These are phyloP conservation scores for Macrophya annulata DNA, from an alignment of 2,888 invertebrate genomes.

Conservation along the genomic window DNA sequence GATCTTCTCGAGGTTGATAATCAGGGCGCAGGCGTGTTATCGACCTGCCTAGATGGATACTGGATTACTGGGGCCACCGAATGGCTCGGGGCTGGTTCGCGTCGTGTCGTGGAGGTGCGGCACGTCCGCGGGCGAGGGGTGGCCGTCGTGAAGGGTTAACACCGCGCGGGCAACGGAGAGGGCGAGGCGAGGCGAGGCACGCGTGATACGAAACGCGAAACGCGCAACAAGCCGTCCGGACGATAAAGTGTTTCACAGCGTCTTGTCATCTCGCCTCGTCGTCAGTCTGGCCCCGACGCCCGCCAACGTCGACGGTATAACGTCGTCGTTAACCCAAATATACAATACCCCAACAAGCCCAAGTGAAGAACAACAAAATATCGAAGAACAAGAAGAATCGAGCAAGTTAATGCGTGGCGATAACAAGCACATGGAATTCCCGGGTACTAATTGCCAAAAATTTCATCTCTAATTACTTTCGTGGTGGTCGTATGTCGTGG, in stretches of 20 bases:
- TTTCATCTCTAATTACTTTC: background rate
- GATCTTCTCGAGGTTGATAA: slow-evolving; percentile 2
- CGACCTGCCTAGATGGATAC: slow-evolving; percentile 67
- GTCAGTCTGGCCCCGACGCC: slow-evolving; percentile 68
- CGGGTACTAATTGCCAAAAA: background rate
- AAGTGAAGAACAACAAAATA: slow-evolving; percentile 37
- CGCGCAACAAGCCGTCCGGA: slow-evolving; percentile 54
- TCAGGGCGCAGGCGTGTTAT: slow-evolving; percentile 72
- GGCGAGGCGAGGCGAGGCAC: slow-evolving; percentile 56
- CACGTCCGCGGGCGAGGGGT: slow-evolving; percentile 38
- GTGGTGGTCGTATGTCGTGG: background rate
- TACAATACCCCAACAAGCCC: slow-evolving; percentile 5
- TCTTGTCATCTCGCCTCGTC: slow-evolving; percentile 58
- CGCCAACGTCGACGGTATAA: slow-evolving; percentile 59
- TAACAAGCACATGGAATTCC: slow-evolving; percentile 29
- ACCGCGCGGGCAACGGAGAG: slow-evolving; percentile 46
- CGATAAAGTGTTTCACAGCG: slow-evolving; percentile 40
- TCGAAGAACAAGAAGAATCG: slow-evolving; percentile 26
- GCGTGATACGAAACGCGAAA: slow-evolving; percentile 61
- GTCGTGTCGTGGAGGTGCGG: slow-evolving; percentile 48
- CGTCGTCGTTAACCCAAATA: slow-evolving; percentile 33
- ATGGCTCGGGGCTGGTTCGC: slow-evolving; percentile 47
- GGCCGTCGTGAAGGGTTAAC: slow-evolving; percentile 27
- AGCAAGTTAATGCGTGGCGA: background rate
- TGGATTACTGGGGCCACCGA: slow-evolving; percentile 48